Evolutionary conservation across 2,888 invertebrate species (phyloP).

Genomic region (Drosophila bunnanda): DNA sequence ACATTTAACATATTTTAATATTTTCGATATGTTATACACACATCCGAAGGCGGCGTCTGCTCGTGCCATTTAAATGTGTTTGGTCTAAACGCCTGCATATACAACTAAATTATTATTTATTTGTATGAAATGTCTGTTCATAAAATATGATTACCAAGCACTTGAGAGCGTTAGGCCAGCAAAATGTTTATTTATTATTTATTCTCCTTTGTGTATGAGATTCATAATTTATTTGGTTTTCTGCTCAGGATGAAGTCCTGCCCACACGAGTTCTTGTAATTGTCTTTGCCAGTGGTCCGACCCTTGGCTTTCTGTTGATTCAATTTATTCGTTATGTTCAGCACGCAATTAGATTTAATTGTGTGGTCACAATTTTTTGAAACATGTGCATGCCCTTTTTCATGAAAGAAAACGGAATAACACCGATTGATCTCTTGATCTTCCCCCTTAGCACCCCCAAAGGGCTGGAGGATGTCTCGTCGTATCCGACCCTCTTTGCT

Average conservation of each 20-base stretch:
- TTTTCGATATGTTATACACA: background rate
- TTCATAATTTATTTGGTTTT: conserved; percentile 75
- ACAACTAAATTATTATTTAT: conserved; percentile 75
- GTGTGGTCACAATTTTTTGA: conserved; percentile 16
- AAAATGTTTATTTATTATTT: conserved; percentile 52
- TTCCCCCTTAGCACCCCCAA: conserved; percentile 88
- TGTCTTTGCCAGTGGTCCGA: conserved; percentile 14
- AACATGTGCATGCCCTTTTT: conserved; percentile 18
- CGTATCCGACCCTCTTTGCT: conserved; percentile 91
- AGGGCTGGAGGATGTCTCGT: conserved; percentile 92
- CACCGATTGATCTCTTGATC: background rate
- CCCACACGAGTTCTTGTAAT: background rate
- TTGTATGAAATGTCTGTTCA: conserved; percentile 59
- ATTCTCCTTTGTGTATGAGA: conserved; percentile 47
- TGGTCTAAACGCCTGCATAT: conserved; percentile 58
- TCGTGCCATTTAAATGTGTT: conserved; percentile 66
- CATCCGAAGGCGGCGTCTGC: conserved; percentile 25
- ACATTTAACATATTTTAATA: background rate
- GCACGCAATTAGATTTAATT: conserved; percentile 41
- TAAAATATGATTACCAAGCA: conserved; percentile 52
- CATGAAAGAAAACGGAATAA: background rate
- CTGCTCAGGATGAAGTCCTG: conserved; percentile 39
- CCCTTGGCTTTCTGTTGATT: conserved; percentile 19
- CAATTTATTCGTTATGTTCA: conserved; percentile 39
- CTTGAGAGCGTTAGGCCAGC: conserved; percentile 36